phyloP scores from a whole-genome alignment of 1,140 invertebrate species.

The Nomia melanderi region DNA sequence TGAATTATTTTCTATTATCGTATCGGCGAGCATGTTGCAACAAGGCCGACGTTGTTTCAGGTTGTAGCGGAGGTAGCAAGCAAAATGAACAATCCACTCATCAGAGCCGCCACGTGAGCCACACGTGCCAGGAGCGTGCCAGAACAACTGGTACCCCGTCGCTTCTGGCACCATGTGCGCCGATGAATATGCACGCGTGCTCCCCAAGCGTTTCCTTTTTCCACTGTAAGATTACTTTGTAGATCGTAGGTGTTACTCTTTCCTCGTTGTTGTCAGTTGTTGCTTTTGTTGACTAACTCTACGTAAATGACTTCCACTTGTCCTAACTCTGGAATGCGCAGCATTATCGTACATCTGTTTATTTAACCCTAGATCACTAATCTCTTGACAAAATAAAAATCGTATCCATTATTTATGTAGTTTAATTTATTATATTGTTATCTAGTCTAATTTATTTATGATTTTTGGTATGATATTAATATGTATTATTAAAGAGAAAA shows the following conservation, averaged over 20 bases:
- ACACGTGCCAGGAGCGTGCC: slow-evolving; percentile 78
- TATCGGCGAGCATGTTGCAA: slow-evolving; percentile 7
- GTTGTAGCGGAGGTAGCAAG: slow-evolving; percentile 18
- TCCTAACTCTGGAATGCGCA: background rate
- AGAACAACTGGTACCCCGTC: slow-evolving; percentile 76
- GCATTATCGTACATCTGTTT: background rate
- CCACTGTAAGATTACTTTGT: slow-evolving; percentile 41
- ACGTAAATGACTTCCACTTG: background rate
- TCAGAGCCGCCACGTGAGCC: slow-evolving; percentile 72
- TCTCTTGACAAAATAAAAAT: too few species aligned
- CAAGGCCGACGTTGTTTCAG: slow-evolving; percentile 39
- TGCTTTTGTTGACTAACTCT: background rate
- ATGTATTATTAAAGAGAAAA: too few species aligned
- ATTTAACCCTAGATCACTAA: too few species aligned
- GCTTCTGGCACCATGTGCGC: slow-evolving; percentile 73
- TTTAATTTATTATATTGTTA: too few species aligned
- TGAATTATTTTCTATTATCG: slow-evolving; percentile 59
- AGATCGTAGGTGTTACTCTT: slow-evolving; percentile 33
- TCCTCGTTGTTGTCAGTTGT: background rate
- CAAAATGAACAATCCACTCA: slow-evolving; percentile 79
- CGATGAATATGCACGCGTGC: slow-evolving; percentile 56
- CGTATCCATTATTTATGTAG: too few species aligned
- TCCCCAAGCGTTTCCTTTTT: slow-evolving; percentile 43
- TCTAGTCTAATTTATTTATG: too few species aligned
- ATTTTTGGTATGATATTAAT: too few species aligned